Conservation (phyloP, 2,888 invertebrate species). For the Hypomecis punctinalis region DNA sequence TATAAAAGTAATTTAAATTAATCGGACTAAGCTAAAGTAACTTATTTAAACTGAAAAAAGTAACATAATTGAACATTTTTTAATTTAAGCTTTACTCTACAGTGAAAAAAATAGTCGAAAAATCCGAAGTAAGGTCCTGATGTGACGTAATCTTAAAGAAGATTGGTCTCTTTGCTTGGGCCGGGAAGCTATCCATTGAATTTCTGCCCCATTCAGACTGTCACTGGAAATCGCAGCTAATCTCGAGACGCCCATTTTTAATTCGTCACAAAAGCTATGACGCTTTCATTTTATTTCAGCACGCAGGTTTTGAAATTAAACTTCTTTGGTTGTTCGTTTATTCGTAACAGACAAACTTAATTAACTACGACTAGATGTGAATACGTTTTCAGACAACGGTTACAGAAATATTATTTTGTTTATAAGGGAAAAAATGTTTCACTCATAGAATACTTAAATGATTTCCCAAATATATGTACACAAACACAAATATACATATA, state of each 20-base stretch:
- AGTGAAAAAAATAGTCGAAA: conserved; percentile 32
- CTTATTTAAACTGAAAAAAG: too few species aligned
- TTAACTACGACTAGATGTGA: neutral
- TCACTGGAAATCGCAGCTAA: conserved; percentile 59
- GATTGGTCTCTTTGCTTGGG: conserved; percentile 62
- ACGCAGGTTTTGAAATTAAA: too few species aligned
- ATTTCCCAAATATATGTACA: too few species aligned
- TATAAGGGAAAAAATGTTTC: neutral
- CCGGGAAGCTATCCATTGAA: conserved; percentile 63
- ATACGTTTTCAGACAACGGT: neutral
- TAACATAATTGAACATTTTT: too few species aligned
- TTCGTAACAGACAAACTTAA: too few species aligned
- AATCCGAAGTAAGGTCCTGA: conserved; percentile 51
- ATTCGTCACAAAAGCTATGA: conserved; percentile 48
- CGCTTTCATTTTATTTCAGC: neutral
- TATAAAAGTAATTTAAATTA: too few species aligned
- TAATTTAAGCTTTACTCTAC: too few species aligned
- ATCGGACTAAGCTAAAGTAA: too few species aligned
- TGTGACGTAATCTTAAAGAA: conserved; percentile 62
- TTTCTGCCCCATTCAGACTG: conserved; percentile 61
- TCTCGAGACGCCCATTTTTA: conserved; percentile 56
- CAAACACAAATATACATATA: too few species aligned
- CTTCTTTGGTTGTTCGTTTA: too few species aligned
- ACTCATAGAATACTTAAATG: too few species aligned
- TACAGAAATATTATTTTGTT: neutral